Conservation (phyloP, 2,888 invertebrate species). For the Gerris lacustris region DNA sequence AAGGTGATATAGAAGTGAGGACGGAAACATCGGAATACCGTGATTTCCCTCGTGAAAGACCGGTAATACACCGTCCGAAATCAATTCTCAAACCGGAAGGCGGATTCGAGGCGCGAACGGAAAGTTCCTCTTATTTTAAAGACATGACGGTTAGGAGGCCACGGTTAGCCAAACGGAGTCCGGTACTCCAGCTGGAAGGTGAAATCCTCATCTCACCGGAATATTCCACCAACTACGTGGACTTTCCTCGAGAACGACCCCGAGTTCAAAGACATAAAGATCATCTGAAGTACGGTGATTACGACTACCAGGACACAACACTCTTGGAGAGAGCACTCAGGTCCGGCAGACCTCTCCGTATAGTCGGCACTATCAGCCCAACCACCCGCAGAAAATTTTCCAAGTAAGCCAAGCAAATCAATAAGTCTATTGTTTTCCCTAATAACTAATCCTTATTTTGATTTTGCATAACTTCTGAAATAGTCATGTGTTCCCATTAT, state of each 20-base stretch:
- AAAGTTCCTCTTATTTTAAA: conserved; percentile 12
- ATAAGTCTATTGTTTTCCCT: too few species aligned
- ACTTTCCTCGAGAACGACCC: conserved; percentile 21
- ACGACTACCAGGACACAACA: not conserved
- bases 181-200: conserved; percentile 14
- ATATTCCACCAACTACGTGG: not conserved
- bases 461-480: too few species aligned
- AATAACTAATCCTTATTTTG: too few species aligned
- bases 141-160: conserved; percentile 10
- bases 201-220: conserved; percentile 11
- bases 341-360: not conserved
- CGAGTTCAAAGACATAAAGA: conserved; percentile 15
- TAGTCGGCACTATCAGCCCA: conserved; percentile 5
- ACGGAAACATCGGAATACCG: conserved; percentile 21
- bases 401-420: not conserved
- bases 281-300: conserved; percentile 5
- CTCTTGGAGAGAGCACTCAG: not conserved
- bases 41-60: conserved; percentile 26
- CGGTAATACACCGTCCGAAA: conserved; percentile 20
- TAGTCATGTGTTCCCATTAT: too few species aligned
- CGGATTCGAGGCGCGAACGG: conserved; percentile 19
- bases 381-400: not conserved
- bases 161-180: conserved; percentile 16
- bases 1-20: conserved; percentile 24
- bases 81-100: conserved; percentile 25